Conservation (phyloP, 1,140 invertebrate genomes). For the Asobara japonica region DNA sequence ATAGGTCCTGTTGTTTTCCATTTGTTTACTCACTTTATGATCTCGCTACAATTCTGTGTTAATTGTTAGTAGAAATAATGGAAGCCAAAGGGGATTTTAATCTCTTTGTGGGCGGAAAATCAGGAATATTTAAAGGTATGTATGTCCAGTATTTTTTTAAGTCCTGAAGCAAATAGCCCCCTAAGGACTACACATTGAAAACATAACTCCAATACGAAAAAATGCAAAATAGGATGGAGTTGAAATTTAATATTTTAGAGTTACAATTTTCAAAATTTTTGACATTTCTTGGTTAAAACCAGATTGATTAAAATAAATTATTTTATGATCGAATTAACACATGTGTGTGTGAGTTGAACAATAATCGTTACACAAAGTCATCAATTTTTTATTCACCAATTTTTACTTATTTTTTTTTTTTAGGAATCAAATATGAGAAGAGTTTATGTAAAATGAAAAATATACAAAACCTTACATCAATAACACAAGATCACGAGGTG, state of each 20-base stretch:
- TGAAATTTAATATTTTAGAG: too few relatives aligned
- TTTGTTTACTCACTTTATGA: too few relatives aligned
- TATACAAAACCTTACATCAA: constrained; percentile 67
- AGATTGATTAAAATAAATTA: neutral
- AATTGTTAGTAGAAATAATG: too few relatives aligned
- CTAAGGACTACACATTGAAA: too few relatives aligned
- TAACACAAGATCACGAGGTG: constrained; percentile 69
- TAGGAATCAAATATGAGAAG: constrained; percentile 56
- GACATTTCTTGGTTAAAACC: neutral
- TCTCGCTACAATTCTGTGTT: too few relatives aligned
- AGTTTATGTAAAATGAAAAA: constrained; percentile 61
- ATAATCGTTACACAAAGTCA: neutral
- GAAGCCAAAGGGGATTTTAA: constrained; percentile 52
- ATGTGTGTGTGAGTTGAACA: too few relatives aligned
- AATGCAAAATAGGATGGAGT: too few relatives aligned
- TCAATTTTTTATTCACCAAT: neutral
- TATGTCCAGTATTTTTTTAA: too few relatives aligned
- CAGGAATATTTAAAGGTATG: constrained; percentile 64
- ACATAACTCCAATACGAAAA: too few relatives aligned
- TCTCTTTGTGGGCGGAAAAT: constrained; percentile 58
- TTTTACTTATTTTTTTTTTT: constrained; percentile 26
- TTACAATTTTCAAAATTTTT: neutral
- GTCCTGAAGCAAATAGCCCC: too few relatives aligned
- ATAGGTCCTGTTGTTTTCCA: too few relatives aligned
- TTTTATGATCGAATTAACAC: neutral